Evolutionary conservation across 2,113 vertebrate species (phyloP).

Genomic region (Onychostruthus taczanowskii): DNA sequence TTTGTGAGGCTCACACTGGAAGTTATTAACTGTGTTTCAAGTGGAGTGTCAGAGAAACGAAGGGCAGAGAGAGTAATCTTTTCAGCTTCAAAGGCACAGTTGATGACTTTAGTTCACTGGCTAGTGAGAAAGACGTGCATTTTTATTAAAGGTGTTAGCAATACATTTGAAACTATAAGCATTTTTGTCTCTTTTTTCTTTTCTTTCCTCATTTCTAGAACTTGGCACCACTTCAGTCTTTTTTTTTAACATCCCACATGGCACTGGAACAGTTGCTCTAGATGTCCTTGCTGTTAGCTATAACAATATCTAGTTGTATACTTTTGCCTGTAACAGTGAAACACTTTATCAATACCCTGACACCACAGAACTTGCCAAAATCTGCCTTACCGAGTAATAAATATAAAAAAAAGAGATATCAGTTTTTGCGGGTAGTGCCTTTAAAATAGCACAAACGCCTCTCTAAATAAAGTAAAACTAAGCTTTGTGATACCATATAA

Average conservation of each 20-base stretch:
- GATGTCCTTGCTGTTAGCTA: background rate
- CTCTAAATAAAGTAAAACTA: background rate
- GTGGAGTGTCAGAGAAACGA: conserved; percentile 60
- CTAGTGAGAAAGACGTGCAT: conserved; percentile 49
- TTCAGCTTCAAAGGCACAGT: conserved; percentile 67
- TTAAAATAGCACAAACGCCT: background rate
- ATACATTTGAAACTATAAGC: conserved; percentile 31
- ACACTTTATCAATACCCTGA: background rate
- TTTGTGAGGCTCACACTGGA: conserved; percentile 52
- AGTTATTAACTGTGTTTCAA: conserved; percentile 74
- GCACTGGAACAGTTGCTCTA: background rate
- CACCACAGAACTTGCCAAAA: background rate
- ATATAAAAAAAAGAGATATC: background rate
- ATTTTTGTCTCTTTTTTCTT: conserved; percentile 2
- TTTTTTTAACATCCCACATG: background rate
- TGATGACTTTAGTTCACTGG: conserved; percentile 63
- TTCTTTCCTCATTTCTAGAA: background rate
- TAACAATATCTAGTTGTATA: background rate
- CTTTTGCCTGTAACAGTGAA: background rate
- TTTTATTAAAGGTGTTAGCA: conserved; percentile 65
- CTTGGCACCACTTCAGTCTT: background rate
- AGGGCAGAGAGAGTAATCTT: conserved; percentile 59
- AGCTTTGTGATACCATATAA: background rate
- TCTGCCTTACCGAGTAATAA: background rate
- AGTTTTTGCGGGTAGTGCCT: background rate